These are phyloP conservation scores for Hyppa rectilinea DNA, from an alignment of 2,888 invertebrate species.

Conservation along the genomic window DNA sequence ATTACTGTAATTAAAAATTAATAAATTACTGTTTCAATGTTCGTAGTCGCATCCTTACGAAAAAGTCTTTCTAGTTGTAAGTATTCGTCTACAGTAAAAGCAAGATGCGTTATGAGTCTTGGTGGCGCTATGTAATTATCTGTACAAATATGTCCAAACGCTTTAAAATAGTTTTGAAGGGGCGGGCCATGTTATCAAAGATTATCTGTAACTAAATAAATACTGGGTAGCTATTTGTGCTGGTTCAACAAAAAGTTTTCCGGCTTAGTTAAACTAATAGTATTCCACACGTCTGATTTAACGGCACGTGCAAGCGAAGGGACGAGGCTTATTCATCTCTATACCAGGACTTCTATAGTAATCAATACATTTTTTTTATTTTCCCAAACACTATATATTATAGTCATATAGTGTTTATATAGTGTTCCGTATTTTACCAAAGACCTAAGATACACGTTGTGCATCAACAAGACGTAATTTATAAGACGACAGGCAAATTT, in stretches of 20 bases:
- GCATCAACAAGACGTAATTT: slow-evolving; percentile 4
- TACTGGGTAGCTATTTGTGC: background rate
- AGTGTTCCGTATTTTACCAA: background rate
- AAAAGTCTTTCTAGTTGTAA: too few species aligned
- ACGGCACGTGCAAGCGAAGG: background rate
- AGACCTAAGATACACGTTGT: background rate
- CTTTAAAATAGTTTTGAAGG: too few species aligned
- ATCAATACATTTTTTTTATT: background rate
- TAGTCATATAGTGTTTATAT: too few species aligned
- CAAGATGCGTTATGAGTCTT: too few species aligned
- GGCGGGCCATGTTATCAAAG: too few species aligned
- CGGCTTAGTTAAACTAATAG: background rate
- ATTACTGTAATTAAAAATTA: background rate
- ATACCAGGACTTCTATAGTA: background rate
- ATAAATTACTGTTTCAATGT: too few species aligned
- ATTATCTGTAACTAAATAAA: too few species aligned
- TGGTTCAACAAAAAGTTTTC: slow-evolving; percentile 5
- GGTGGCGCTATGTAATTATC: too few species aligned
- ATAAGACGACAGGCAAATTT: slow-evolving; percentile 20
- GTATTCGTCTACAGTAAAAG: too few species aligned
- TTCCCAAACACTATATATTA: background rate
- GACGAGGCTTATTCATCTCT: background rate
- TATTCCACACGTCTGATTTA: background rate
- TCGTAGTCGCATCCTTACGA: too few species aligned
- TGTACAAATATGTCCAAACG: too few species aligned